A percentile compares a stretch with the other conserved stretches of the same genome.
Conservation (phyloP, 2,113 vertebrate species). For the Stigmatopora nigra region DNA sequence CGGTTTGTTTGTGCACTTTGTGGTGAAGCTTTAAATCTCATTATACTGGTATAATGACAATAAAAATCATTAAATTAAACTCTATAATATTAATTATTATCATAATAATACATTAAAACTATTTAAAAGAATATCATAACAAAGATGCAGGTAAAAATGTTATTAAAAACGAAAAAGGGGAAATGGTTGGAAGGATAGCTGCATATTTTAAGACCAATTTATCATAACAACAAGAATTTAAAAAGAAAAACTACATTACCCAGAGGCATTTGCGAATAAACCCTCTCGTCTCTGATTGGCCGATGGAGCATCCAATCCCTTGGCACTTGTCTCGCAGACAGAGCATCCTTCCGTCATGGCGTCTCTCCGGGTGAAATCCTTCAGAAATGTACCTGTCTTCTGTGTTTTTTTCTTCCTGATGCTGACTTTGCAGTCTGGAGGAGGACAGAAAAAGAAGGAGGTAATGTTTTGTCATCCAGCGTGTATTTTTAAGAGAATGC, state of each 20-base stretch:
- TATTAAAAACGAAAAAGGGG: neutral
- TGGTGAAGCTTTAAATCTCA: too few species aligned
- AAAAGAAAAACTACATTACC: slow-evolving; percentile 44
- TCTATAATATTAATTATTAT: too few species aligned
- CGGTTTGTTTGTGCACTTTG: too few species aligned
- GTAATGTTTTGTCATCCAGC: slow-evolving; percentile 13
- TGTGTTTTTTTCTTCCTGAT: slow-evolving; percentile 43
- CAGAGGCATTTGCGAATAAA: slow-evolving; percentile 4
- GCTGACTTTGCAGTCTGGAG: slow-evolving; percentile 47
- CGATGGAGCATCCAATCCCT: slow-evolving; percentile 35
- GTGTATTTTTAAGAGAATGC: neutral
- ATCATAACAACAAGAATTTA: too few species aligned
- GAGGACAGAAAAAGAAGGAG: slow-evolving; percentile 67
- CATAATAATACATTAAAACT: too few species aligned
- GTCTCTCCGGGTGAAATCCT: slow-evolving; percentile 33
- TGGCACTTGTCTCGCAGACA: slow-evolving; percentile 34
- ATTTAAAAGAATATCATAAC: too few species aligned
- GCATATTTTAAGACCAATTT: neutral
- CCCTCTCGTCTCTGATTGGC: slow-evolving; percentile 36
- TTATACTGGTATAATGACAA: too few species aligned
- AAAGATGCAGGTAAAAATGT: too few species aligned
- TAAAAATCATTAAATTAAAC: too few species aligned
- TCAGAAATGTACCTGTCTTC: slow-evolving; percentile 19
- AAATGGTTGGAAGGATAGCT: neutral
- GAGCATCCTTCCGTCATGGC: slow-evolving; percentile 63